A percentile compares a stretch with the other conserved stretches of the same genome.
Conservation (phyloP, 23 tunicate species). For the Halocynthia roretzi region DNA sequence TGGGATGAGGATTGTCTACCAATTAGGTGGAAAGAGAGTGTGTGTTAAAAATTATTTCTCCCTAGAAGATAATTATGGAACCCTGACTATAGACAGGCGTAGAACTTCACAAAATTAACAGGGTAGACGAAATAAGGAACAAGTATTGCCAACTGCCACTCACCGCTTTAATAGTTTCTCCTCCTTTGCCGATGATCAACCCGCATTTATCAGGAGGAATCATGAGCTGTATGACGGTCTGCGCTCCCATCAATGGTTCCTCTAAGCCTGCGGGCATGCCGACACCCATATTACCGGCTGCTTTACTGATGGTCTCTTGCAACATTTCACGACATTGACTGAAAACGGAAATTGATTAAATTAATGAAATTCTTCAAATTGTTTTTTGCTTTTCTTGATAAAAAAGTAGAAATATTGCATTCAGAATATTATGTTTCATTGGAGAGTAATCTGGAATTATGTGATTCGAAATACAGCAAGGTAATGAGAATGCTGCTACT, state of each 20-base stretch:
- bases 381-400: not conserved
- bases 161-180: constrained; percentile 95
- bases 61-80: no score
- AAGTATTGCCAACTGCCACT: not conserved
- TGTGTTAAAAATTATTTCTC: no score
- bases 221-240: constrained; percentile 26
- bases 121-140: no score
- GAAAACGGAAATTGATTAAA: not conserved
- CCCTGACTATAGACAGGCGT: no score
- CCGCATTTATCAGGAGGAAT: constrained; percentile 99
- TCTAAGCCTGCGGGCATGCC: constrained; percentile 5
- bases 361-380: not conserved
- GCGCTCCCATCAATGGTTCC: constrained; percentile 2
- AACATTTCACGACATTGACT: constrained; percentile 12
- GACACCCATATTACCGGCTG: not conserved
- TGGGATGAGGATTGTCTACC: no score
- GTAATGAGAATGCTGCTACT: no score
- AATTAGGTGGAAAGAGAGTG: no score
- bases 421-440: not conserved
- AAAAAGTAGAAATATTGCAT: not conserved
- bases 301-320: constrained; percentile 14
- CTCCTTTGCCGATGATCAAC: constrained; percentile 94
- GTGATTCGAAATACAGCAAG: no score
- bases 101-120: no score
- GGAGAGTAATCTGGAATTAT: no score